These are phyloP conservation scores for Lamprotornis superbus DNA, from an alignment of 2,113 vertebrate species.

Conservation along the genomic window DNA sequence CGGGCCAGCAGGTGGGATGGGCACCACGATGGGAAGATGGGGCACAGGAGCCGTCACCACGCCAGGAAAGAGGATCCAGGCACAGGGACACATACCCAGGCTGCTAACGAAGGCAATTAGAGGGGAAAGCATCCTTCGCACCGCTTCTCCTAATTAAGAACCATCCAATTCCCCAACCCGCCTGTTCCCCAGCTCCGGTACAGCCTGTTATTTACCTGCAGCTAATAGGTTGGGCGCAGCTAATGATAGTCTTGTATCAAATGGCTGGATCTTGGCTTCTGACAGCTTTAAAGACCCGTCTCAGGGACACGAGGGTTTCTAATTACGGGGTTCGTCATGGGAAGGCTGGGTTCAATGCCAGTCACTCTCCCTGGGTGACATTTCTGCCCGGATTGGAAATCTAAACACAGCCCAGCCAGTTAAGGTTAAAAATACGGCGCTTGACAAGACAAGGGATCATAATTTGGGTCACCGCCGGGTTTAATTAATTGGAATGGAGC, in stretches of 20 bases:
- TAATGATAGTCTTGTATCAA: conserved; percentile 75
- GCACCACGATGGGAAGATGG: accelerated
- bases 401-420: conserved; percentile 72
- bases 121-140: conserved; percentile 51
- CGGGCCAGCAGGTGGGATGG: background rate
- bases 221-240: conserved; percentile 70
- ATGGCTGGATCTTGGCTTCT: conserved; percentile 73
- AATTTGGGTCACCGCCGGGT: conserved; percentile 78
- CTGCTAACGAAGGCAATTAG: conserved; percentile 56
- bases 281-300: conserved; percentile 77
- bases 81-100: background rate
- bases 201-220: conserved; percentile 81
- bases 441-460: conserved; percentile 72
- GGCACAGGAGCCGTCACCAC: accelerated
- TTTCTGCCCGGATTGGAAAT: conserved; percentile 77
- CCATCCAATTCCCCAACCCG: conserved; percentile 64
- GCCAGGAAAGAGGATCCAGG: background rate
- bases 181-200: conserved; percentile 56
- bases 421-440: conserved; percentile 79
- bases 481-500: conserved; percentile 84
- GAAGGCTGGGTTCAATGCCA: conserved; percentile 66
- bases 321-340: conserved; percentile 76
- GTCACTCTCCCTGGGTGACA: conserved; percentile 75
- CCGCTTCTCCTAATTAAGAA: conserved; percentile 73
- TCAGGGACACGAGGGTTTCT: conserved; percentile 73